These are phyloP conservation scores for Falco rusticolus DNA, from an alignment of 2,797 vertebrate species.

Conservation along the genomic window DNA sequence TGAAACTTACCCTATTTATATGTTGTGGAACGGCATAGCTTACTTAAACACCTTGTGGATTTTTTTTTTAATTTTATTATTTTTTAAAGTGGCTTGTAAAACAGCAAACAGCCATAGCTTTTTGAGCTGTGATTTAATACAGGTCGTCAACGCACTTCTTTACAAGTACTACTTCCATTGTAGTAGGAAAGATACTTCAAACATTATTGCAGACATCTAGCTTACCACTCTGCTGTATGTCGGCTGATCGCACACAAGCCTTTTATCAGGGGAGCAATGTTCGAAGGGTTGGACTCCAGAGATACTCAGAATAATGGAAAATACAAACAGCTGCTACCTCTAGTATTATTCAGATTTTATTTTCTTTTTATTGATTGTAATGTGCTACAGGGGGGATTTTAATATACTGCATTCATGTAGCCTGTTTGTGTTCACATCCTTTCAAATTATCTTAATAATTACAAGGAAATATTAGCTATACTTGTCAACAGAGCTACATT, in stretches of 20 bases:
- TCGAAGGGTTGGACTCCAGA: slow-evolving; percentile 72
- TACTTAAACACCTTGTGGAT: slow-evolving; percentile 70
- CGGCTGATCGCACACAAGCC: slow-evolving; percentile 54
- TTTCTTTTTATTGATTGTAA: slow-evolving; percentile 81
- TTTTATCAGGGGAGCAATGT: slow-evolving; percentile 78
- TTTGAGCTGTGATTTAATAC: slow-evolving; percentile 57
- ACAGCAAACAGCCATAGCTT: slow-evolving; percentile 53
- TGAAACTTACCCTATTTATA: slow-evolving; percentile 79
- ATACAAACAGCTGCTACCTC: slow-evolving; percentile 98
- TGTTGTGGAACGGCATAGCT: slow-evolving; percentile 71
- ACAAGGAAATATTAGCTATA: slow-evolving; percentile 56
- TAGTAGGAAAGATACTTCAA: slow-evolving; percentile 56
- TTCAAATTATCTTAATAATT: slow-evolving; percentile 55
- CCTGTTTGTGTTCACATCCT: slow-evolving; percentile 75
- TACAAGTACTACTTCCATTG: slow-evolving; percentile 47
- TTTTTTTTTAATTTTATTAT: not conserved
- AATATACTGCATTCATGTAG: slow-evolving; percentile 72
- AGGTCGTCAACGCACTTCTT: slow-evolving; percentile 60
- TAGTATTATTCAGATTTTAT: slow-evolving; percentile 86
- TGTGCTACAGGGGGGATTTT: slow-evolving; percentile 62
- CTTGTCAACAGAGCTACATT: slow-evolving; percentile 76
- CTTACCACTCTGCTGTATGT: slow-evolving; percentile 52
- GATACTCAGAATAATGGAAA: slow-evolving; percentile 76
- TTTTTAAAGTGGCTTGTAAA: slow-evolving; percentile 60
- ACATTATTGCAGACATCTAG: slow-evolving; percentile 50